phyloP scores from a whole-genome alignment of 2,113 vertebrate species.

The Phocoena sinus region DNA sequence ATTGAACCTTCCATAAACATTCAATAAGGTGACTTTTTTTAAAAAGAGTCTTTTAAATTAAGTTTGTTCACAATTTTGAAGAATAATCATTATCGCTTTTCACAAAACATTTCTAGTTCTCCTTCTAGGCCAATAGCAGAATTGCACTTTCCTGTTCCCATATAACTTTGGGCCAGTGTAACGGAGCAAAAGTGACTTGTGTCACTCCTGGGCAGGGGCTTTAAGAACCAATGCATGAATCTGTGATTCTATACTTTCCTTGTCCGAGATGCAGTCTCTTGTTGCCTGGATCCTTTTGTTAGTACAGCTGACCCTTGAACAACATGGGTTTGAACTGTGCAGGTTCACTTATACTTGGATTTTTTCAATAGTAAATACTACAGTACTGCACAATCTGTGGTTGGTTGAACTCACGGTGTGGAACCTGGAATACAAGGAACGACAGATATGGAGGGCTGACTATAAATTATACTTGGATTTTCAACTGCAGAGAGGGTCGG shows the following conservation, averaged over 20 bases:
- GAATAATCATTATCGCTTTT: background rate
- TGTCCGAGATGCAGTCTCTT: background rate
- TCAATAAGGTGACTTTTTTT: background rate
- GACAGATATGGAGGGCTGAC: background rate
- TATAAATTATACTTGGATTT: background rate
- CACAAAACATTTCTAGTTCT: background rate
- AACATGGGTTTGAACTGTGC: background rate
- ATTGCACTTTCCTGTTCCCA: background rate
- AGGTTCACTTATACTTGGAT: background rate
- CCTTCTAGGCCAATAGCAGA: background rate
- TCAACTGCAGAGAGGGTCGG: background rate
- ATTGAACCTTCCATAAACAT: background rate
- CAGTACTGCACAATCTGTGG: background rate
- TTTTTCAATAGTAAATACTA: background rate
- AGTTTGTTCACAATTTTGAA: background rate
- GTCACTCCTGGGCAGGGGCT: background rate
- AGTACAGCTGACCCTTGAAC: background rate
- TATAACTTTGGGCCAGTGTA: background rate
- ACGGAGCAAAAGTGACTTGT: background rate
- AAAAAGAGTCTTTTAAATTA: background rate
- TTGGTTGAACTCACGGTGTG: background rate
- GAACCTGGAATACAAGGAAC: background rate
- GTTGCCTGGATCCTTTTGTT: background rate
- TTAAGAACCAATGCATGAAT: background rate
- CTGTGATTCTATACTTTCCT: background rate